Conservation (phyloP, 1,140 invertebrate genomes). For the Lerema accius region DNA sequence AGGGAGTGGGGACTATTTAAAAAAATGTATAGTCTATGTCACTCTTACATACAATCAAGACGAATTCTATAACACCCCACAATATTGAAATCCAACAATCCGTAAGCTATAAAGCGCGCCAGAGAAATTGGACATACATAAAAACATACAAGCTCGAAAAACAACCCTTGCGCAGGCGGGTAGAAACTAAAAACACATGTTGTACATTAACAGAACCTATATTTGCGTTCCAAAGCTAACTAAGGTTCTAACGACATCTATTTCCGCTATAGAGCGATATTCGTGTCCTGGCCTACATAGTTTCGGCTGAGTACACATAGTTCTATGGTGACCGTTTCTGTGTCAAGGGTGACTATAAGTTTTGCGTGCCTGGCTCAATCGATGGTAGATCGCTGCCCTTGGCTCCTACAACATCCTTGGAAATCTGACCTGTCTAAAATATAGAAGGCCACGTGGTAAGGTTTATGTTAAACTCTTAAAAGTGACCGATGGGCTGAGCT, state of each 20-base stretch:
- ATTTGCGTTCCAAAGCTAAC: neutral
- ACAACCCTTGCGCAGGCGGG: too few species aligned
- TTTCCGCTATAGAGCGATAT: constrained; percentile 56
- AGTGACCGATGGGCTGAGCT: too few species aligned
- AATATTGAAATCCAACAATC: too few species aligned
- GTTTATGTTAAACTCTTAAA: constrained; percentile 21
- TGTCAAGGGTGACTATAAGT: constrained; percentile 71
- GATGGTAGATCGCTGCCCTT: constrained; percentile 75
- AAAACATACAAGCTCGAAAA: too few species aligned
- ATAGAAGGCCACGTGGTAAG: constrained; percentile 42
- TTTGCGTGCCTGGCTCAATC: constrained; percentile 70
- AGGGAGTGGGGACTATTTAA: too few species aligned
- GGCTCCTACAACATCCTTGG: constrained; percentile 65
- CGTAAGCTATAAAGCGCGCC: too few species aligned
- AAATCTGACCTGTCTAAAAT: constrained; percentile 65
- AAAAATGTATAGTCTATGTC: too few species aligned
- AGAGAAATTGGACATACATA: too few species aligned
- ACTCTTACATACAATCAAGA: too few species aligned
- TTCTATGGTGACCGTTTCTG: constrained; percentile 58
- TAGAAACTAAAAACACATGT: neutral
- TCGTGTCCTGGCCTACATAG: constrained; percentile 61
- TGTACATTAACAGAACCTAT: neutral
- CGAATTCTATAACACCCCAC: too few species aligned
- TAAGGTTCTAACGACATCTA: constrained; percentile 34
- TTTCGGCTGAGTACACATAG: constrained; percentile 50